Conservation (phyloP, 2,113 vertebrate species). For the Otis tarda region DNA sequence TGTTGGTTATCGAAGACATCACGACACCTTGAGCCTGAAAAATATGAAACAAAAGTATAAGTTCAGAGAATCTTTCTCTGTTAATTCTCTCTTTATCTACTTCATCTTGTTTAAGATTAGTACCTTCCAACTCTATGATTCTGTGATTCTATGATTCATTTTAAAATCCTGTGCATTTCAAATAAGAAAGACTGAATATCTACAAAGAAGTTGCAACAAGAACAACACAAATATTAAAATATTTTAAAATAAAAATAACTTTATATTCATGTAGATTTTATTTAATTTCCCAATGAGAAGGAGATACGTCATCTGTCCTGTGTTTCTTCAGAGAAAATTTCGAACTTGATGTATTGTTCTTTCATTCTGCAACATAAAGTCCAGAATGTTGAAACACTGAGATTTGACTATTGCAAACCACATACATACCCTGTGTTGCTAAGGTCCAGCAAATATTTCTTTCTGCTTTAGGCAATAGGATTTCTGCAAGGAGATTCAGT, state of each 20-base stretch:
- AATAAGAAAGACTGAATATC: neutral
- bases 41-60: too few relatives aligned
- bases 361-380: neutral
- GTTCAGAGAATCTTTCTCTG: too few relatives aligned
- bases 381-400: neutral
- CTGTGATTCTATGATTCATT: neutral
- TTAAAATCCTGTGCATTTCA: neutral
- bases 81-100: too few relatives aligned
- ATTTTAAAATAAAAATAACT: neutral
- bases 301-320: neutral
- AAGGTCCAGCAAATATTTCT: neutral
- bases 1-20: too few relatives aligned
- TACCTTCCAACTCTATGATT: neutral
- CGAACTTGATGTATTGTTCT: neutral
- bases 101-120: too few relatives aligned
- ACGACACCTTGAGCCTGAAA: too few relatives aligned
- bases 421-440: neutral
- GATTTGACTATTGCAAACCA: neutral
- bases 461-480: neutral
- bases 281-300: neutral
- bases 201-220: neutral
- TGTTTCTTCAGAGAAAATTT: neutral
- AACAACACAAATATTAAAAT: neutral
- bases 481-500: neutral
- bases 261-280: neutral